Percentiles rank a stretch among this genome's conserved stretches.
Conservation (phyloP, 2,888 invertebrate species). For the Drosophila hawaiiensis region DNA sequence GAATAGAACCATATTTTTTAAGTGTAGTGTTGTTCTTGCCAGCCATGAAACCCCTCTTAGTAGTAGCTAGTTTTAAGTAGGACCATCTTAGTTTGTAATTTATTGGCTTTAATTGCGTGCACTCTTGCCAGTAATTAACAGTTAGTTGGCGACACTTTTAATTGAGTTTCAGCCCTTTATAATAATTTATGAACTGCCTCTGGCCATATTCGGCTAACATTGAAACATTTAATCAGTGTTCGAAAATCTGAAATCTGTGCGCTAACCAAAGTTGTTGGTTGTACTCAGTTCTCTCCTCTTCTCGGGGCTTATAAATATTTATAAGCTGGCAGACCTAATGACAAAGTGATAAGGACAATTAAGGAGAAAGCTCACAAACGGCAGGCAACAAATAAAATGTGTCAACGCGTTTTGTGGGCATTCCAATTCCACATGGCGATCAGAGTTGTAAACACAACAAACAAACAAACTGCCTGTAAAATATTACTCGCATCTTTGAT, state of each 20-base stretch:
- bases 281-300: neutral
- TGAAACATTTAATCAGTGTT: conserved; percentile 78
- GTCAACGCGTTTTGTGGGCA: conserved; percentile 62
- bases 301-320: conserved; percentile 67
- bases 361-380: conserved; percentile 68
- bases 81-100: conserved; percentile 42
- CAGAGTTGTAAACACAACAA: conserved; percentile 62
- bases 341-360: conserved; percentile 81
- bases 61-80: neutral
- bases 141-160: conserved; percentile 70
- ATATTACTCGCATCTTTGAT: conserved; percentile 78
- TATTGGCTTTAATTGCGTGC: conserved; percentile 62
- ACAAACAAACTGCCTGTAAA: conserved; percentile 72
- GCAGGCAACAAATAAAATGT: conserved; percentile 65
- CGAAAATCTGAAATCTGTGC: conserved; percentile 74
- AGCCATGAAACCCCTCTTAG: neutral
- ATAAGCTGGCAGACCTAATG: conserved; percentile 68
- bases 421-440: conserved; percentile 49
- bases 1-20: neutral
- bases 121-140: conserved; percentile 62
- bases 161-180: conserved; percentile 73
- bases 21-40: neutral
- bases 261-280: conserved; percentile 44
- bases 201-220: conserved; percentile 70
- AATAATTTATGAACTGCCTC: conserved; percentile 73